Percentiles rank a stretch among this genome's conserved stretches.
Conservation (phyloP, 2,888 invertebrate genomes). For the Stictocephala bisonia region DNA sequence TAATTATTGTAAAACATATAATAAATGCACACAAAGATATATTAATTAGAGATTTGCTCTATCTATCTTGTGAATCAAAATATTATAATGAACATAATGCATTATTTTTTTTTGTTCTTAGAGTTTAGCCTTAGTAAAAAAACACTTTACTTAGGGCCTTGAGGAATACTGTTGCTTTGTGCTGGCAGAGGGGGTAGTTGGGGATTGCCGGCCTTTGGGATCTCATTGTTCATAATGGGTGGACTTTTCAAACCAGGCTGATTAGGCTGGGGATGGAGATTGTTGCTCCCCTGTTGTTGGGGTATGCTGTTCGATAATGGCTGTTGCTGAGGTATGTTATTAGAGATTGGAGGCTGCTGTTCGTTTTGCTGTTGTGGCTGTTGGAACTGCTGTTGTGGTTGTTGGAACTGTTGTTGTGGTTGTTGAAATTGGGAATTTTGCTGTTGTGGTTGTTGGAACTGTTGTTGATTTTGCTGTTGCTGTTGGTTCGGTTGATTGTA, state of each 20-base stretch:
- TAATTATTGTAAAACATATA: too few relatives aligned
- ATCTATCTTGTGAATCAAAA: too few relatives aligned
- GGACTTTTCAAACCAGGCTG: neutral
- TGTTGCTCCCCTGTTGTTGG: constrained; percentile 2
- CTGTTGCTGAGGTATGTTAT: constrained; percentile 40
- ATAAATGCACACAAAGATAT: too few relatives aligned
- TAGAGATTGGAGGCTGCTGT: constrained; percentile 56
- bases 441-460: constrained; percentile 58
- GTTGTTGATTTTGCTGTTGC: constrained; percentile 55
- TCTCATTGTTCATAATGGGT: neutral
- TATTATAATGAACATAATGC: too few relatives aligned
- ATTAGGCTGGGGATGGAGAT: neutral
- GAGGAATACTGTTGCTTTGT: constrained; percentile 18
- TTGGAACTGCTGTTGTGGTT: constrained; percentile 61
- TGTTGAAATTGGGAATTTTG: constrained; percentile 59
- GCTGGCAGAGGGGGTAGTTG: neutral
- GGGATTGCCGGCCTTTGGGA: constrained; percentile 23
- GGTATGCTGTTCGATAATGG: neutral
- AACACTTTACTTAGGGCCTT: constrained; percentile 15
- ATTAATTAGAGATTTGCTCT: too few relatives aligned
- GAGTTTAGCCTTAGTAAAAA: neutral
- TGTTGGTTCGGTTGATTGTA: constrained; percentile 61
- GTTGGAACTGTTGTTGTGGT: constrained; percentile 52
- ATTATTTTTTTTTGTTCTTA: too few relatives aligned
- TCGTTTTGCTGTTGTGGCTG: constrained; percentile 59